Base-by-base conservation (phyloP, 2,888 invertebrate genomes). In the Chrysolina americana region DNA sequence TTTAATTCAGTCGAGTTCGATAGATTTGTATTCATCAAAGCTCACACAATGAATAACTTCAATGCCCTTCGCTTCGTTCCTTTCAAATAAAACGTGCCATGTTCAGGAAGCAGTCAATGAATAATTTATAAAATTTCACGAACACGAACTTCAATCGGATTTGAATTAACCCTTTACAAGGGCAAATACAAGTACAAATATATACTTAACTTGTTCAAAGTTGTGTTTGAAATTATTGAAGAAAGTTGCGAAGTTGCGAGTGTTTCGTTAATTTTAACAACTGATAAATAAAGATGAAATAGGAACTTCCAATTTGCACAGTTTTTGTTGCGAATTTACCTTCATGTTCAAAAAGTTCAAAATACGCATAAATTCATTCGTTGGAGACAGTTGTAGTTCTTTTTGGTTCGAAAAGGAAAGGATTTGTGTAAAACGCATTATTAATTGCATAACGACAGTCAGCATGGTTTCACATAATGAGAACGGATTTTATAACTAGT, bases 1-100 rank as follows among this genome's bases (percentile, higher is more conserved):
- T 15, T 59, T n/a, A 15, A n/a, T n/a, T 59, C 23, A 15, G 15
- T 36, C n/a, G 5, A 21, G 56, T 59, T 59, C 17, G 36, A 21
- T 17, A 41, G 21, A 64, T 19, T 64, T 64, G 64, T 44, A 17
- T 64, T 63, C 23, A 10, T 53, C 15, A 4, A 53, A 21, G 53
- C 11, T 53, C 53, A 21, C 0, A 53, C 0, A 53, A 53, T 53
- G 19, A 13, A 53, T 53, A 13, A n/a, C 48, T 17, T 5, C 21
- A 11, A 19, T 3, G 11, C 13, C 53, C 5, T 53, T 23, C 21
- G 21, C 23, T 13, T 53, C 11, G 21, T 19, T 11, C 23, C 5
- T 53, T 53, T 4, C 19, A 21, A 11, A 53, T 53, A 13, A 53
- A 53, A 19, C 19, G 19, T 21, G 21, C 4, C 53, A 19, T 21